Conservation (phyloP, 2,888 invertebrate species). For the Seira sanloemensis region DNA sequence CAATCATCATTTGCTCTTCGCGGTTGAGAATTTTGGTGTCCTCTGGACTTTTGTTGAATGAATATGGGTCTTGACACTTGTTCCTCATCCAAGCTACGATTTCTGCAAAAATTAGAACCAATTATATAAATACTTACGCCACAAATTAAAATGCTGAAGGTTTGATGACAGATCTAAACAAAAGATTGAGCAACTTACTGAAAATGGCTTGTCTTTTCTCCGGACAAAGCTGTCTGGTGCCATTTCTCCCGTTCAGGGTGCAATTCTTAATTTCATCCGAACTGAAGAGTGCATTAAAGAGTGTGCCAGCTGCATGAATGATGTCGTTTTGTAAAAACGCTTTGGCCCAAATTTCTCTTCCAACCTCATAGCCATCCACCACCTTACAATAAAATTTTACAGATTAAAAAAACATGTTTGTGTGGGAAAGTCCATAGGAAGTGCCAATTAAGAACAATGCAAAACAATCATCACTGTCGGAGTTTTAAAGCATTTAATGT, state of each 20-base stretch:
- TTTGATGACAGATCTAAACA: background rate
- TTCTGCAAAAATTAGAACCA: slow-evolving; percentile 49
- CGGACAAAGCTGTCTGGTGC: slow-evolving; percentile 53
- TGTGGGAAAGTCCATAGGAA: too few relatives aligned
- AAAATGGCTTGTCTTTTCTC: slow-evolving; percentile 65
- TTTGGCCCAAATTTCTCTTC: slow-evolving; percentile 63
- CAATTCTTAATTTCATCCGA: slow-evolving; percentile 66
- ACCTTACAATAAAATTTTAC: slow-evolving; percentile 32
- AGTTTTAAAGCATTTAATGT: too few relatives aligned
- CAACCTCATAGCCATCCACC: slow-evolving; percentile 62
- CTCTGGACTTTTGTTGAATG: slow-evolving; percentile 56
- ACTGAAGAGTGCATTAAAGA: slow-evolving; percentile 62
- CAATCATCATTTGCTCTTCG: slow-evolving; percentile 65
- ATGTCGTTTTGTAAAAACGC: slow-evolving; percentile 65
- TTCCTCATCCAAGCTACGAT: slow-evolving; percentile 66
- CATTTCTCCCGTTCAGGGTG: slow-evolving; percentile 62
- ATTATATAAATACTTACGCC: too few relatives aligned
- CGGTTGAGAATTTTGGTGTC: slow-evolving; percentile 44
- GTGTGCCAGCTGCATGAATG: slow-evolving; percentile 60
- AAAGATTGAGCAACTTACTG: slow-evolving; percentile 47
- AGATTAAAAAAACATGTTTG: background rate
- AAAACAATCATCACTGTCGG: too few relatives aligned
- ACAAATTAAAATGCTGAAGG: too few relatives aligned
- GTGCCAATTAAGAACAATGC: too few relatives aligned
- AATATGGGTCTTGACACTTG: slow-evolving; percentile 65